Evolutionary conservation across 2,797 vertebrate species (phyloP).

Genomic region (Spheniscus humboldti): DNA sequence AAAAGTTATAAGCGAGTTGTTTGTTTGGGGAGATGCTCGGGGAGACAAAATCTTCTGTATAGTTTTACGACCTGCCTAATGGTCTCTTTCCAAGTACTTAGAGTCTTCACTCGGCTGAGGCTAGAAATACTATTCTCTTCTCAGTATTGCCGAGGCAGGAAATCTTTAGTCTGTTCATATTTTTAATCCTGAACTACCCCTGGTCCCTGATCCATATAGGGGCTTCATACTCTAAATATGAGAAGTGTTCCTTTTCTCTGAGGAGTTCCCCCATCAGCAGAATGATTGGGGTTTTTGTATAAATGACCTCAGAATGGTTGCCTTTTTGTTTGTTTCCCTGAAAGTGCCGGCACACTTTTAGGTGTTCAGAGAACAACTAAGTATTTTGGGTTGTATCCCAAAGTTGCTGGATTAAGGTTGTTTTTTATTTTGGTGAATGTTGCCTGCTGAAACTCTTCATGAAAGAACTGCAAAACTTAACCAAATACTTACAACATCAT

Average conservation of each 20-base stretch:
- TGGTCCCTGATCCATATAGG: background rate
- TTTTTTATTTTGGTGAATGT: background rate
- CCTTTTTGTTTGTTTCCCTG: background rate
- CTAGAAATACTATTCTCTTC: background rate
- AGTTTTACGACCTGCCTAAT: background rate
- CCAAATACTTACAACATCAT: background rate
- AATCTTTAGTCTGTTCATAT: background rate
- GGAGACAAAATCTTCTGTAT: background rate
- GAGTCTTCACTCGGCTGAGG: background rate
- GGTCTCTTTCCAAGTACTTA: background rate
- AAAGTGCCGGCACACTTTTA: background rate
- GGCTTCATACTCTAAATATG: background rate
- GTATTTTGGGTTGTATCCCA: background rate
- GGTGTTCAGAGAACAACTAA: background rate
- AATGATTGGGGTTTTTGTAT: background rate
- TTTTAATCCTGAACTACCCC: background rate
- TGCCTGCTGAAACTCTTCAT: background rate
- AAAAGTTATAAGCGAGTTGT: background rate
- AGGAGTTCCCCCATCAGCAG: background rate
- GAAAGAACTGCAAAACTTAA: background rate
- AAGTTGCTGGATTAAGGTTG: background rate
- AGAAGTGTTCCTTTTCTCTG: background rate
- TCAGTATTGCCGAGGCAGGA: background rate
- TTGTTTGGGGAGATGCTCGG: background rate
- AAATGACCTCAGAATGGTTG: background rate